A percentile compares a stretch with the other conserved stretches of the same genome.
Conservation (phyloP, 2,113 vertebrate genomes). For the Fukomys damarensis region DNA sequence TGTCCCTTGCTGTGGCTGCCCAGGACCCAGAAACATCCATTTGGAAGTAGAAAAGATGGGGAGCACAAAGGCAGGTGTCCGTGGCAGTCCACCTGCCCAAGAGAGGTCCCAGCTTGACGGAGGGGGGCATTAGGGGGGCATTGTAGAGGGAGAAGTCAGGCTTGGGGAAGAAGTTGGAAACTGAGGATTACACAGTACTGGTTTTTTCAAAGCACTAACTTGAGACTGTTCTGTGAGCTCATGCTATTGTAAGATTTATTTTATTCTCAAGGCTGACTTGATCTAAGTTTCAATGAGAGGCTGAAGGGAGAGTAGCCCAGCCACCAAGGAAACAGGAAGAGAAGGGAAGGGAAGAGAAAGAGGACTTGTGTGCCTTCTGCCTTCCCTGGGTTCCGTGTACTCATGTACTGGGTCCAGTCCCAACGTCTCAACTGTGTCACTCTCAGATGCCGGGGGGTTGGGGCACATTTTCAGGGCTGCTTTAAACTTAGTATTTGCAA, state of each 20-base stretch:
- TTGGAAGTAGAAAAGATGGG: neutral
- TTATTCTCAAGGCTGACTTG: too few relatives aligned
- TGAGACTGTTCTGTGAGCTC: neutral
- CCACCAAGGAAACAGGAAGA: neutral
- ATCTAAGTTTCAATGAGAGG: neutral
- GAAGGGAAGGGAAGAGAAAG: accelerated
- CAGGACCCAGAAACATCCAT: neutral
- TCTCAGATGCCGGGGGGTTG: too few relatives aligned
- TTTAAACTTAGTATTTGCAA: neutral
- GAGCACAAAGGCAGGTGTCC: neutral
- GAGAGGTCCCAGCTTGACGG: accelerated
- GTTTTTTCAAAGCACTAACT: neutral
- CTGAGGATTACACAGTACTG: too few relatives aligned
- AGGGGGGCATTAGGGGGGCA: too few relatives aligned
- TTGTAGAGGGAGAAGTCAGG: neutral
- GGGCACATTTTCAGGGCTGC: neutral
- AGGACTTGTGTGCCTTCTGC: accelerated
- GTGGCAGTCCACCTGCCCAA: accelerated
- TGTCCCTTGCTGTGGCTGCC: accelerated
- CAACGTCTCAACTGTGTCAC: neutral
- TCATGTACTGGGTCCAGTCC: accelerated
- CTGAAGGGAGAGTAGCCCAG: neutral
- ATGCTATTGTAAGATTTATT: neutral
- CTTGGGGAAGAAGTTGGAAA: neutral
- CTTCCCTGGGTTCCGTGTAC: accelerated